Conservation (phyloP, 1,140 invertebrate genomes). For the Phocides pigmalion region DNA sequence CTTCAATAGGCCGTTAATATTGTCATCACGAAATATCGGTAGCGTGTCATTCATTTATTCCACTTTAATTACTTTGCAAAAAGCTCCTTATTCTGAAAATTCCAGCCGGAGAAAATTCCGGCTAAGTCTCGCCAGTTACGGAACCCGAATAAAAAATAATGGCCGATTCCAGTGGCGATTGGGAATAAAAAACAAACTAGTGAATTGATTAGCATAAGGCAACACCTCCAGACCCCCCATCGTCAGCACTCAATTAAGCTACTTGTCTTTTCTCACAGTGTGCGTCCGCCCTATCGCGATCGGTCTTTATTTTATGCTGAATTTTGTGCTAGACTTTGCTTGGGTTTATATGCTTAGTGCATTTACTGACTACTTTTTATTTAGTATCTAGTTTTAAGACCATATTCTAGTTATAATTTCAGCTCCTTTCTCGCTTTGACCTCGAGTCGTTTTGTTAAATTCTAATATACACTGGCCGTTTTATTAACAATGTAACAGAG, state of each 20-base stretch:
- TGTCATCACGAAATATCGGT: constrained; percentile 32
- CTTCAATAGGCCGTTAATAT: constrained; percentile 20
- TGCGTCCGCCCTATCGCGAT: constrained; percentile 67
- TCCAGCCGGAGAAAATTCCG: constrained; percentile 27
- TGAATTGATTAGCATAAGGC: constrained; percentile 80
- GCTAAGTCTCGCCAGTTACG: constrained; percentile 37
- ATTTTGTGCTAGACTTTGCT: constrained; percentile 43
- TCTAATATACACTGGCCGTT: too few species aligned
- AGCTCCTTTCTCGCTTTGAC: too few species aligned
- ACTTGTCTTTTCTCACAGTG: constrained; percentile 74
- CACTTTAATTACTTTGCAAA: constrained; percentile 30
- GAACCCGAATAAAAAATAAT: constrained; percentile 61
- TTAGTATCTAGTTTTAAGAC: not conserved
- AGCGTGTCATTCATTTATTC: constrained; percentile 34
- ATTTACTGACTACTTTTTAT: constrained; percentile 5
- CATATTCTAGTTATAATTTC: too few species aligned
- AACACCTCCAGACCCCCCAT: constrained; percentile 73
- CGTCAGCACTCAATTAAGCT: constrained; percentile 72
- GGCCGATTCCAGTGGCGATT: constrained; percentile 60
- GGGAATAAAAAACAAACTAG: constrained; percentile 75
- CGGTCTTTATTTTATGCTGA: constrained; percentile 64
- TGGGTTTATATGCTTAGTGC: not conserved
- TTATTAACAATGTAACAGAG: too few species aligned
- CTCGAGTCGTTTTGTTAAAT: too few species aligned
- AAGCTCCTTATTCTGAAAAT: constrained; percentile 27